Evolutionary conservation across 1,140 invertebrate genomes (phyloP), one percentile per base, ranked within the genome.

Genomic region (Drosophila sulfurigaster): DNA sequence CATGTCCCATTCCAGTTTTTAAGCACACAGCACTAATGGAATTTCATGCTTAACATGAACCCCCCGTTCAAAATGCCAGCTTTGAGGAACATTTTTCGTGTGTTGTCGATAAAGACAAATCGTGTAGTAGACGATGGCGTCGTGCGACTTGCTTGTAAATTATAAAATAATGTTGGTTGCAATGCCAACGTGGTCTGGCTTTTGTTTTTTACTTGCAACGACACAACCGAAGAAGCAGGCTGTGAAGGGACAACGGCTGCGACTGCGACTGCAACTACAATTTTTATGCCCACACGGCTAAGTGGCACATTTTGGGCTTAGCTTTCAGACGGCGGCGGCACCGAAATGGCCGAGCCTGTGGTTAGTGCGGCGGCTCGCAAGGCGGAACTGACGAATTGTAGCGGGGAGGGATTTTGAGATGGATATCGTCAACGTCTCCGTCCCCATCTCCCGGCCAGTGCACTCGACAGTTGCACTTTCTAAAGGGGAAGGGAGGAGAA

Each of bases 141-240:
- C 49, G 49, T 77, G 65, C 62, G 52, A 87, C 85, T 89, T 81
- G 81, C 88, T 88, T 83, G 85, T 81, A 81, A 89, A 88, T 83
- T 88, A 88, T 89, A 89, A 88, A 88, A 89, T 89, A 89, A 81
- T 81, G 85, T 75, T 71, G 66, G 77, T 79, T 83, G 85, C 78
- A 86, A 81, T 86, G 69, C 78, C 74, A 75, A 78, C 81, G 65
- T 52, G 54, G 77, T 71, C 78, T 57, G 59, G 54, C 38, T 73
- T 68, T 71, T 85, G 60, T 70, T 81, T 81, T 81, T 72, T 65
- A 64, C 58, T 65, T 68, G 71, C 60, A 43, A 13, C 41, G 11
- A 43, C 41, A 43, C 41, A 11, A 2, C 1, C n/a, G 43, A 15
- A 1, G 10, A 3, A 25, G 8, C 5, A 32, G 67, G 48, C 67